Evolutionary conservation across 2,888 invertebrate genomes (phyloP), one percentile per base, ranked within the genome.

Genomic region (Andrena praecox): DNA sequence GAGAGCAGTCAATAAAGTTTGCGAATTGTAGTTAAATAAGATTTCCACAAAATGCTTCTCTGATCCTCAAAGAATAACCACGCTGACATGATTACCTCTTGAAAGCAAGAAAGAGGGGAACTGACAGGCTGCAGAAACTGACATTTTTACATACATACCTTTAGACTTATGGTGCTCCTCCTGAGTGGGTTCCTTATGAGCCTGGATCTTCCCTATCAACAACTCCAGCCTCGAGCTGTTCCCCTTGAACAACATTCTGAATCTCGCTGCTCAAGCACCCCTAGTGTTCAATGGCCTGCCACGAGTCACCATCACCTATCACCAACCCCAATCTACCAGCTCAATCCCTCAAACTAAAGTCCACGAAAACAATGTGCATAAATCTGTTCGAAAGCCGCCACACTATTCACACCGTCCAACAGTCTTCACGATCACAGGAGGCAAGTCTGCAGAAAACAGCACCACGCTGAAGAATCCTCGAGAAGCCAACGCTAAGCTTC

Each of bases 191-290:
- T 97, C 97, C 95, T 97, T 97, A 91, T 96, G 97, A 5, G 97
- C 97, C 93, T 97, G 97, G 90, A 98, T 97, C 95, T 97, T 97
- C 94, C 97, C 97, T 89, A 98, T 98, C 90, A 98, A 95, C 93
- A 97, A 96, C 94, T 97, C 97, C 93, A 98, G 95, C 91, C 97
- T 95, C 93, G 97, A 97, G 95, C 97, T 97, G 94, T 97, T 97
- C 85, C 97, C 97, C 93, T 97, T 97, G 95, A 97, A 97, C 94
- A 97, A 95, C 97, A 97, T 97, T 93, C 93, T 95, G 91, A 35
- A 16, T 31, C 56, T 7, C 48, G 2, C 0, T 24, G 29, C 64
- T 75, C 54, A 63, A 24, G 24, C 69, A 67, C 29, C 20, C 48
- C 29, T 68, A 31, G 50, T 33, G 10, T 60, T 67, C n/a, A 12